A percentile compares a stretch with the other conserved stretches of the same genome.
Evolutionary conservation across 2,797 vertebrate genomes (phyloP).

Genomic region (Cossypha caffra): DNA sequence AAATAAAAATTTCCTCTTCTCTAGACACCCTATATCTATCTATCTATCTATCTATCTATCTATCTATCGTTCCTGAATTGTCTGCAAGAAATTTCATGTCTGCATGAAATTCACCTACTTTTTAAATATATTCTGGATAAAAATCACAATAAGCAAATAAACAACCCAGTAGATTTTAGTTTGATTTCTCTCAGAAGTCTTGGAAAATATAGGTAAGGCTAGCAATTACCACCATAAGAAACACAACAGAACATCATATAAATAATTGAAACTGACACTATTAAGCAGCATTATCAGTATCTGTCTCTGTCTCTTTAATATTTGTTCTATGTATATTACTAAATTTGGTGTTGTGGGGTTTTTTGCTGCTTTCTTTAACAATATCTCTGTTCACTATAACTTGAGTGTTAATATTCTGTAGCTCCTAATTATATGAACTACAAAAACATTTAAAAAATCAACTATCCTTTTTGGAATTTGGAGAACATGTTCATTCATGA

Average conservation of each 20-base stretch:
- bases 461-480: neutral
- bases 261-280: neutral
- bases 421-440: neutral
- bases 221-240: neutral
- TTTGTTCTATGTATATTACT: neutral
- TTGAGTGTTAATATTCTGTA: neutral
- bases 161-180: accelerated
- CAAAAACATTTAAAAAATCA: neutral
- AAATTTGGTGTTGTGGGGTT: accelerated
- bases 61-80: neutral
- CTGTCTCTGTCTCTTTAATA: neutral
- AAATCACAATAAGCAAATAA: neutral
- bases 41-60: no score
- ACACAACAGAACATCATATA: neutral
- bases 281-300: neutral
- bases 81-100: neutral
- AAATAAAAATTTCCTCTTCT: neutral
- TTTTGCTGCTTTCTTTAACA: neutral
- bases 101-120: neutral
- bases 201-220: neutral
- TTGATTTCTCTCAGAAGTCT: neutral
- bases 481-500: neutral
- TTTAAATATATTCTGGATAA: neutral
- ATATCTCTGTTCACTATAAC: neutral
- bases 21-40: neutral